Percentiles rank a stretch among this genome's conserved stretches.
Evolutionary conservation across 2,888 invertebrate species (phyloP).

Genomic region (Carcina quercana): DNA sequence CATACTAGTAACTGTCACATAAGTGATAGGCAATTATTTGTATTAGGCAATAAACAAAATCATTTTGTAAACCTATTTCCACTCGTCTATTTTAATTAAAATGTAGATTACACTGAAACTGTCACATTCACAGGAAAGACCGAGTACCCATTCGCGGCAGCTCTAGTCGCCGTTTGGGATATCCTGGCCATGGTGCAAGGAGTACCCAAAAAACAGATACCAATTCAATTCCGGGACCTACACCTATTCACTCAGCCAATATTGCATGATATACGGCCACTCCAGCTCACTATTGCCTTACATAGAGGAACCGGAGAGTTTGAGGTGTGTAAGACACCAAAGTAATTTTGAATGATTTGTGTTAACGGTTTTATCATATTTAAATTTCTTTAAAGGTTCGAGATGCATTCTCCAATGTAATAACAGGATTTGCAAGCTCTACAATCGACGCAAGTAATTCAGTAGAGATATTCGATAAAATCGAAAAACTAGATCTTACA

Average conservation of each 20-base stretch:
- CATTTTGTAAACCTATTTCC: too few species aligned
- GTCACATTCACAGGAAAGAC: slow-evolving; percentile 65
- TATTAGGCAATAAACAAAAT: too few species aligned
- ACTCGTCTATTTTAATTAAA: too few species aligned
- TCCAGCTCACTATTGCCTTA: slow-evolving; percentile 71
- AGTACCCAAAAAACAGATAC: slow-evolving; percentile 72
- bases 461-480: neutral
- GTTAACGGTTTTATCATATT: neutral
- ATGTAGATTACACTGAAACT: too few species aligned
- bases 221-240: slow-evolving; percentile 80
- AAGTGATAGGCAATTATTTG: too few species aligned
- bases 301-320: slow-evolving; percentile 76
- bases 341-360: neutral
- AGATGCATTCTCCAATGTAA: slow-evolving; percentile 26
- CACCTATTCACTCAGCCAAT: slow-evolving; percentile 76
- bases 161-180: slow-evolving; percentile 82
- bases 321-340: slow-evolving; percentile 46
- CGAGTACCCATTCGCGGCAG: slow-evolving; percentile 84
- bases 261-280: slow-evolving; percentile 58
- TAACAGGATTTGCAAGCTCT: slow-evolving; percentile 24
- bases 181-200: slow-evolving; percentile 76
- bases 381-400: slow-evolving; percentile 26
- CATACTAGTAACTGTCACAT: too few species aligned
- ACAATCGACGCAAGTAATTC: neutral
- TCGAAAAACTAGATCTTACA: slow-evolving; percentile 17